A percentile compares a stretch with the other conserved stretches of the same genome.
Conservation (phyloP, 1,140 invertebrate genomes). For the Leptoteleia sp. region DNA sequence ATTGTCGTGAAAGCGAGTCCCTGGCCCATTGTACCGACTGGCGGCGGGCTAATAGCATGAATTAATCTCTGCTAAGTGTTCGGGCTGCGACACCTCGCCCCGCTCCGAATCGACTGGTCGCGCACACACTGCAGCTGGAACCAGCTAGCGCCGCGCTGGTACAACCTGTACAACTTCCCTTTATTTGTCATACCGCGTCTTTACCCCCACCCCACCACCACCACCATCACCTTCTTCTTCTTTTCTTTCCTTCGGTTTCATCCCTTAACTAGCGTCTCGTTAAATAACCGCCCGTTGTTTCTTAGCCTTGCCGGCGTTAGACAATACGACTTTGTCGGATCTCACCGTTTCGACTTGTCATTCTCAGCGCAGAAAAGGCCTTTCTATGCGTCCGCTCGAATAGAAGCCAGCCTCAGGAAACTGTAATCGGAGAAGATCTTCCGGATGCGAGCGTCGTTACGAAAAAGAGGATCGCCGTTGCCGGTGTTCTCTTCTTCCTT, state of each 20-base stretch:
- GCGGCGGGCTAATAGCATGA: conserved; percentile 74
- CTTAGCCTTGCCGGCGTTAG: conserved; percentile 38
- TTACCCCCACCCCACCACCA: too few relatives aligned
- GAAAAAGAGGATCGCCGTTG: conserved; percentile 7
- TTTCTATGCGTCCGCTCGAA: conserved; percentile 30
- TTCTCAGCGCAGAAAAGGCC: conserved; percentile 15
- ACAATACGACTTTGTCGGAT: conserved; percentile 56
- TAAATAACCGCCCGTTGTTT: conserved; percentile 51
- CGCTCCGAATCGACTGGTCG: conserved; percentile 33
- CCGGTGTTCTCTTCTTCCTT: conserved; percentile 11
- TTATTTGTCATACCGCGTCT: conserved; percentile 7
- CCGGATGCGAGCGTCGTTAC: conserved; percentile 22
- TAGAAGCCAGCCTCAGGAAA: conserved; percentile 35
- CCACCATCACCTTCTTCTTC: background rate
- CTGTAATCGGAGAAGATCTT: conserved; percentile 52
- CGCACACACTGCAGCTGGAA: conserved; percentile 26
- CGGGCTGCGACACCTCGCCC: conserved; percentile 66
- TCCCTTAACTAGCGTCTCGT: conserved; percentile 52
- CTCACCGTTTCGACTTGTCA: conserved; percentile 24
- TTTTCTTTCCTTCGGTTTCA: background rate
- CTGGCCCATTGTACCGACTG: conserved; percentile 68
- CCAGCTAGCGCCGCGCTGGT: background rate
- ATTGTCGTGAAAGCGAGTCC: conserved; percentile 69
- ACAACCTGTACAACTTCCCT: conserved; percentile 23
- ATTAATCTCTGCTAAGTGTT: conserved; percentile 75